phyloP scores from a whole-genome alignment of 2,888 invertebrate species.

The Caenorhabditis sinica region DNA sequence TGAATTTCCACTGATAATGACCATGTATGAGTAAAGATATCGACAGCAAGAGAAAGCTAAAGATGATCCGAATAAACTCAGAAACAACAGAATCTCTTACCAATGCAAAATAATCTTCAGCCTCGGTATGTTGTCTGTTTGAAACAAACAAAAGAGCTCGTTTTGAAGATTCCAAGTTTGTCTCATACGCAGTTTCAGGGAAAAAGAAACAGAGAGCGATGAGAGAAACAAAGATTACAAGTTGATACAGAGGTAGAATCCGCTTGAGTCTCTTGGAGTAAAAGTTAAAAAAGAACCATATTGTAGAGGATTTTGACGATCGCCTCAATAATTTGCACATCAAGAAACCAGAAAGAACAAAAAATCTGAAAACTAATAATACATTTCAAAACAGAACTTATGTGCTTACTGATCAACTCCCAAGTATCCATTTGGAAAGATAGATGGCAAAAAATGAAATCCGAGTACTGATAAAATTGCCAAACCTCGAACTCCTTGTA shows the following conservation, averaged over 20 bases:
- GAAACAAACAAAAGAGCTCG: constrained; percentile 21
- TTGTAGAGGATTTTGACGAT: background rate
- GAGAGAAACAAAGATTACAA: constrained; percentile 11
- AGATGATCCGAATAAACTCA: background rate
- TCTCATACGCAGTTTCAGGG: constrained; percentile 9
- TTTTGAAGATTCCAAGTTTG: constrained; percentile 20
- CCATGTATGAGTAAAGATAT: constrained; percentile 39
- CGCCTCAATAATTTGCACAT: constrained; percentile 21
- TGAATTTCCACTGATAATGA: constrained; percentile 46
- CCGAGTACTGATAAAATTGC: constrained; percentile 58
- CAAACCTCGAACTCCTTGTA: constrained; percentile 63
- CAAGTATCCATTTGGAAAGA: constrained; percentile 65
- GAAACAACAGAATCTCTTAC: background rate
- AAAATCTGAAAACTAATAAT: constrained; percentile 5
- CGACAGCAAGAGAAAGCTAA: constrained; percentile 24
- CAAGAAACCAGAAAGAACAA: constrained; percentile 17
- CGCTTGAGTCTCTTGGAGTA: constrained; percentile 22
- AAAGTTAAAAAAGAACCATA: background rate
- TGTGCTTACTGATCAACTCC: constrained; percentile 67
- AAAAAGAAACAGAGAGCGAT: background rate
- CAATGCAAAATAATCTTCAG: constrained; percentile 31
- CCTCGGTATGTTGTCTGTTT: constrained; percentile 13
- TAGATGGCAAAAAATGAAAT: constrained; percentile 63
- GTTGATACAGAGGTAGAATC: constrained; percentile 27
- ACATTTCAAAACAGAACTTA: background rate